Evolutionary conservation across 92 coral and sea anemone species (phyloP).

Genomic region (Phenganax stokvisi): DNA sequence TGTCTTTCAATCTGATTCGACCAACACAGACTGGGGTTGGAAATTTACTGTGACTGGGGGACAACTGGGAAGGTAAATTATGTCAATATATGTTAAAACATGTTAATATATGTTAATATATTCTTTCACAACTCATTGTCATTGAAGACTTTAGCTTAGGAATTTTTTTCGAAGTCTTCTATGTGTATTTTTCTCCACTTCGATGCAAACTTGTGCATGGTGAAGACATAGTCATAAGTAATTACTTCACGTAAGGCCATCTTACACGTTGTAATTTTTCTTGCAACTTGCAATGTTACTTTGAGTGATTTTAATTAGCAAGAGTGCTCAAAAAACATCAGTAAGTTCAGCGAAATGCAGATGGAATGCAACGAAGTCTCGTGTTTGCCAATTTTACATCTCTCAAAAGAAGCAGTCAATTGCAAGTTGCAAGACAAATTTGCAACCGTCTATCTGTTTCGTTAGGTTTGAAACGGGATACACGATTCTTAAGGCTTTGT

Average conservation of each 20-base stretch:
- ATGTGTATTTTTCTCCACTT: no score
- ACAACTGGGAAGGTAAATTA: conserved; percentile 81
- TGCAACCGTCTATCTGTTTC: neutral
- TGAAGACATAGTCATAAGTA: no score
- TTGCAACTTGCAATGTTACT: neutral
- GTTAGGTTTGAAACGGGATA: conserved; percentile 92
- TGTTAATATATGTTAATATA: neutral
- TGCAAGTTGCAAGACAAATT: neutral
- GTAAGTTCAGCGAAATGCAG: no score
- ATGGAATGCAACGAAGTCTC: no score
- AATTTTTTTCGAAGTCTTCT: no score
- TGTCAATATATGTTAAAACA: neutral
- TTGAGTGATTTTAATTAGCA: no score
- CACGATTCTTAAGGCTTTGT: conserved; percentile 78
- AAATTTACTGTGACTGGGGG: conserved; percentile 96
- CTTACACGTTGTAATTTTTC: no score
- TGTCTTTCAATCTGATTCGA: conserved; percentile 83
- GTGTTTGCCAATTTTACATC: no score
- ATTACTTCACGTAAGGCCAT: no score
- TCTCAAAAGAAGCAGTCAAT: no score
- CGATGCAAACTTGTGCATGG: no score
- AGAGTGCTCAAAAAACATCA: no score
- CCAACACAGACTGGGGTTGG: conserved; percentile 99
- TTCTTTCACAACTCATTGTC: neutral
- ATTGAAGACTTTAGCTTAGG: neutral